Base-by-base conservation (phyloP, 1,140 invertebrate genomes). In the Leptinotarsa undecemlineata region DNA sequence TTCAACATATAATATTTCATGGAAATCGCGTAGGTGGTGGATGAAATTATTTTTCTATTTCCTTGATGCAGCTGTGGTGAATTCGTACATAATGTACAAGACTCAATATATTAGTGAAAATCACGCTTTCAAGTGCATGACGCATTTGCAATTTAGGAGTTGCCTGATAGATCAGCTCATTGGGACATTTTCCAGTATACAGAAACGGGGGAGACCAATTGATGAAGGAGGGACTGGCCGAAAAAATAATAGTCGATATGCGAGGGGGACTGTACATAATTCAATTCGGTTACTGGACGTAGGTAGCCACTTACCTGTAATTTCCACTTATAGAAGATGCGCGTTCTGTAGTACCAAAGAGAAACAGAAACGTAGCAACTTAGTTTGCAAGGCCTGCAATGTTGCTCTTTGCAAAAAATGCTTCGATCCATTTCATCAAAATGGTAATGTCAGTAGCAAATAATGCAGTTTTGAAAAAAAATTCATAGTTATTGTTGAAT, bases 1-100 rank as follows among this genome's bases (percentile, higher is more conserved):
- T 68, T 26, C 76, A 48, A n/a, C 13, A 42, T 74, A 77, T 64
- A 74, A 48, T 19, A 68, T 77, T 20, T 21, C 63, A 17, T 74
- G 72, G 72, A 74, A 74, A 57, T 70, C 66, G 6, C 11, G 48
- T 33, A 68, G 57, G 26, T 77, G 76, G 68, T 77, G 76, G 76
- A 13, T 73, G 14, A 61, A 51, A 6, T 21, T 76, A 11, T 76
- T 76, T 73, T 76, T 61, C 33, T 74, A 76, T 57, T 42, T 70
- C 4, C 3, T 76, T 13, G 75, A 74, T 69, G 72, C 75, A 48
- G 26, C 48, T 42, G 66, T 76, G 57, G 68, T 74, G 23, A 76
- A 76, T 48, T 15, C 48, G 17, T 73, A 74, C 67, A 15, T 64
- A 13, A 13, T 64, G 19, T 64, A 64, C 19, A 64, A 64, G 6